phyloP scores from a whole-genome alignment of 37 sponge, comb jelly and placozoan genomes.

The Tethya wilhelma region DNA sequence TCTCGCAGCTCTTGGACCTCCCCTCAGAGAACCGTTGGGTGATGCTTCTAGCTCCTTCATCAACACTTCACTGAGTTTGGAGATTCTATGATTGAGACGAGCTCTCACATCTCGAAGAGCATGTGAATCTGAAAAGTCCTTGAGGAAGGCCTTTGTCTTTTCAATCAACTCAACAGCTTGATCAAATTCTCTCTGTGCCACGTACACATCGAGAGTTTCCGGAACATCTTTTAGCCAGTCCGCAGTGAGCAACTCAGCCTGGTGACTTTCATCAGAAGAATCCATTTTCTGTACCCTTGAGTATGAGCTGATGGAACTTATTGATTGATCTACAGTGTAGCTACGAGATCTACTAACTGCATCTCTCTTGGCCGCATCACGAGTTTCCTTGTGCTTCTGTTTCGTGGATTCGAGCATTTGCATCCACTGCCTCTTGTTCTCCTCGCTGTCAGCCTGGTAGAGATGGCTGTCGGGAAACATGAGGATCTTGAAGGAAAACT shows the following conservation, averaged over 20 bases:
- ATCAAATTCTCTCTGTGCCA: conserved; percentile 98
- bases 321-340: neutral
- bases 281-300: neutral
- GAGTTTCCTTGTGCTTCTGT: conserved; percentile 71
- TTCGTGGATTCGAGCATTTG: conserved; percentile 75
- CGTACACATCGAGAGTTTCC: conserved; percentile 93
- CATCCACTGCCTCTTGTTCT: conserved; percentile 73
- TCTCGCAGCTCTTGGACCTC: conserved; percentile 88
- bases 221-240: conserved; percentile 91
- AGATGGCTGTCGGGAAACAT: conserved; percentile 93
- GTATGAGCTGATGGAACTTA: neutral
- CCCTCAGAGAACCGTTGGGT: conserved; percentile 73
- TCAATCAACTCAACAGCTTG: conserved; percentile 78
- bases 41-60: conserved; percentile 90
- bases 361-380: conserved; percentile 53
- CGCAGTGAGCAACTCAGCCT: conserved; percentile 21
- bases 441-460: conserved; percentile 75
- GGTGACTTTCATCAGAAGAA: neutral
- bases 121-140: conserved; percentile 68
- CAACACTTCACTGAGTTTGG: conserved; percentile 62
- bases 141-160: conserved; percentile 53
- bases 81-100: conserved; percentile 71
- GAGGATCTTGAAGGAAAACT: conserved; percentile 78
- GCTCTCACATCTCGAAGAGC: conserved; percentile 71
- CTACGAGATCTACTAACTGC: conserved; percentile 10